Evolutionary conservation across 2,888 invertebrate genomes (phyloP), one percentile per base, ranked within the genome.

Genomic region (Torymus tubicola): DNA sequence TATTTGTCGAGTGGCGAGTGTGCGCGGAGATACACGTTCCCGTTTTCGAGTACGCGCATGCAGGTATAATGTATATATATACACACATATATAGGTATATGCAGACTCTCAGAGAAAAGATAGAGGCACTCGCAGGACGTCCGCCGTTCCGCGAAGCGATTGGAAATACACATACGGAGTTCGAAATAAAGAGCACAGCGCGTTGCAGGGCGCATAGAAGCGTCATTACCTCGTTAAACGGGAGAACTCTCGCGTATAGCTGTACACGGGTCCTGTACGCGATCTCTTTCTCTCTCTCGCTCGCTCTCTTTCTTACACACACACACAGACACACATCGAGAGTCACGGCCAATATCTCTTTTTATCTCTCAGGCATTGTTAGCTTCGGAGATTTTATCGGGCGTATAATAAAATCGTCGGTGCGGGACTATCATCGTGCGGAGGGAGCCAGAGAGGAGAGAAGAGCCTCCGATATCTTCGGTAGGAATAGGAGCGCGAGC

Each of bases 91-190:
- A 14, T 52, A 42, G 50, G 14, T 42, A 14, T 13, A 50, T 42
- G 14, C n/a, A 55, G 16, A 68, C 79, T 78, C 61, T 69, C 78
- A 82, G 83, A 83, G 83, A 82, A 42, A 8, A 42, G 42, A 42
- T 5, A 42, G 5, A 42, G 8, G 10, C 42, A 8, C 42, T 42
- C 42, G 42, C 42, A 42, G 42, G 42, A 42, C 42, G 8, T 42
- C 42, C 42, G 42, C 42, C 75, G 84, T 86, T 86, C 84, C 84
- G 81, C 83, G 84, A 87, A 85, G 80, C 83, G 84, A 86, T 85
- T 83, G 83, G 31, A 80, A 85, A 84, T 21, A 21, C 82, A 70
- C 84, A 82, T 68, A 82, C 42, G 42, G 8, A 42, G n/a, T 12
- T 78, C 78, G 76, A 82, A 83, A 86, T 84, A 83, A 86, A 85